Evolutionary conservation across 2,797 vertebrate genomes (phyloP).

Genomic region (Tragelaphus oryx): DNA sequence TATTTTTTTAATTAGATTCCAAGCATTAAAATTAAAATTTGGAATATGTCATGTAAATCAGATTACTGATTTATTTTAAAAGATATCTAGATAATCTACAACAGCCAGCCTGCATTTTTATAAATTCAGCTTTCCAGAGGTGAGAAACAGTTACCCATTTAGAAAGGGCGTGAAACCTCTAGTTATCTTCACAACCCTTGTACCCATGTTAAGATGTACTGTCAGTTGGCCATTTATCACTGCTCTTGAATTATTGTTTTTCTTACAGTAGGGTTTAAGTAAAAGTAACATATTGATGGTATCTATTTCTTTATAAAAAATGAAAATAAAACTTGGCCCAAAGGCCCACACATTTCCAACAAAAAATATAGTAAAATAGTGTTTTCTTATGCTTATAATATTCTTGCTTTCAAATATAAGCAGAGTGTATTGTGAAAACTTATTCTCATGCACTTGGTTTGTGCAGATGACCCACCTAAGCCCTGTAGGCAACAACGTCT

Average conservation of each 20-base stretch:
- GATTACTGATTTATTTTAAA: not conserved
- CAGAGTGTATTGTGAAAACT: not conserved
- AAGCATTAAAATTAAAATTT: not conserved
- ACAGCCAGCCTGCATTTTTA: not conserved
- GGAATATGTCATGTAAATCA: not conserved
- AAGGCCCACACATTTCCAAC: not conserved
- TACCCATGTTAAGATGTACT: no score
- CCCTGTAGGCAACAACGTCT: not conserved
- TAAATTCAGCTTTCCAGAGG: not conserved
- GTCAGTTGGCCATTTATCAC: not conserved
- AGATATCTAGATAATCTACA: not conserved
- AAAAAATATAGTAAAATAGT: not conserved
- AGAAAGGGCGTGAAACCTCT: not conserved
- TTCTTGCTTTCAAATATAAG: not conserved
- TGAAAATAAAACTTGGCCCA: not conserved
- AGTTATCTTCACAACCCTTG: no score
- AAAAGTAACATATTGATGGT: not conserved
- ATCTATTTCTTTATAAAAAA: not conserved
- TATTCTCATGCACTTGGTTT: not conserved
- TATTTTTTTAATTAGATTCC: no score
- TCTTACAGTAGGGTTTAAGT: not conserved
- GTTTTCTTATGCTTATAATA: not conserved
- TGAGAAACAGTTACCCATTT: not conserved
- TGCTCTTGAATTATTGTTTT: not conserved
- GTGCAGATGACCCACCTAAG: not conserved